Percentiles rank a stretch among this genome's conserved stretches.
Conservation (phyloP, 2,888 invertebrate genomes). For the Brachyopa scutellaris region DNA sequence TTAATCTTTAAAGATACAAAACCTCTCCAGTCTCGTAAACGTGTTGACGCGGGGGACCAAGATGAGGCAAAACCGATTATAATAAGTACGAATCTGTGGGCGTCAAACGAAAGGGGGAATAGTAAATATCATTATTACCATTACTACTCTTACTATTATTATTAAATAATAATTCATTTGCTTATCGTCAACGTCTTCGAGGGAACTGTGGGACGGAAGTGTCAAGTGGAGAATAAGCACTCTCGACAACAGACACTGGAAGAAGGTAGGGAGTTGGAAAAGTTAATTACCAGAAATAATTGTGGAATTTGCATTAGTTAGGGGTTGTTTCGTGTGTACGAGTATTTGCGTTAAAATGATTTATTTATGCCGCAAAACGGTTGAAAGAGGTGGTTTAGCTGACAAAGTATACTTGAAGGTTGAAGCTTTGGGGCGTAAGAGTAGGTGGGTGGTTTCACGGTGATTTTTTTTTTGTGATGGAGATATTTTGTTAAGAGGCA, state of each 20-base stretch:
- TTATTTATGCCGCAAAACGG: conserved; percentile 54
- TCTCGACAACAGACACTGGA: neutral
- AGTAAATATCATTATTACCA: conserved; percentile 42
- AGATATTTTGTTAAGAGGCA: neutral
- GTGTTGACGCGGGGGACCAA: neutral
- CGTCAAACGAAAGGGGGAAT: neutral
- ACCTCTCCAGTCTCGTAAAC: neutral
- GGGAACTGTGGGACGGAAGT: conserved; percentile 4
- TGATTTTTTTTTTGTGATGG: neutral
- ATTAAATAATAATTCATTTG: conserved; percentile 66
- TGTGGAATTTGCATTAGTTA: conserved; percentile 61
- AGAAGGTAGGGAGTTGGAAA: conserved; percentile 31
- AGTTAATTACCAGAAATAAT: conserved; percentile 69
- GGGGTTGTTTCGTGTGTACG: conserved; percentile 39
- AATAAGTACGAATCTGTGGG: neutral
- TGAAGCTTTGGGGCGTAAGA: conserved; percentile 20
- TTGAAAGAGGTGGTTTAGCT: conserved; percentile 43
- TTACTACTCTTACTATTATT: conserved; percentile 56
- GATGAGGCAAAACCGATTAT: conserved; percentile 12
- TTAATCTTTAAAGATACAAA: neutral
- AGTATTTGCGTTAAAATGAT: conserved; percentile 58
- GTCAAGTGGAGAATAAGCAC: conserved; percentile 34
- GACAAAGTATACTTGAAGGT: conserved; percentile 48
- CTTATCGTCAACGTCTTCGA: conserved; percentile 41
- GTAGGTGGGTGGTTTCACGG: neutral